Base-by-base conservation (phyloP, 1,140 invertebrate species). In the Onthophagus taurus region DNA sequence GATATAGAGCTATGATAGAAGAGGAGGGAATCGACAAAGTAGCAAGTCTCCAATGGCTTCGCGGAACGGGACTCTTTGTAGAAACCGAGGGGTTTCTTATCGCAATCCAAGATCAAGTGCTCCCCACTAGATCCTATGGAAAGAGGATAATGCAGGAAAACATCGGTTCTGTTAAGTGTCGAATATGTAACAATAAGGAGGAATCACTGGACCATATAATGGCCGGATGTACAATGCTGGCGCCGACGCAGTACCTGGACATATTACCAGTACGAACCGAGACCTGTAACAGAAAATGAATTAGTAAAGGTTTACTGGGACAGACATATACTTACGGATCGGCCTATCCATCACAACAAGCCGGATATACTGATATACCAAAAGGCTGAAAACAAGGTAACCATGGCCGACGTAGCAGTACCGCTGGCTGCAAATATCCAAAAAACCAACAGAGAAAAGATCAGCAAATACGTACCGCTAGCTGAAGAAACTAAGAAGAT, bases 51-150 rank as follows among this genome's bases (percentile, higher is more conserved):
- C 1, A 13, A 11, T 37, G 35, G 35, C 35, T 37, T 8, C 18
- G 35, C 16, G 13, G n/a, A 18, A 19, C 16, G n/a, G 18, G 12
- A 8, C n/a, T 37, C 9, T 37, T 37, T 2, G 16, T 13, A 8
- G 35, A 37, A 18, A 37, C 35, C 16, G 35, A 37, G 17, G 35
- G 35, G 16, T 37, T 37, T 13, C 12, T 37, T 5, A 18, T 18
- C 16, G 35, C 35, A 12, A 37, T 37, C 4, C 35, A 37, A 21
- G 35, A 37, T n/a, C 35, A 37, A 21, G 35, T 37, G 4, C 18
- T 37, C 4, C 35, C 35, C 3, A 37, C 35, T 8, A 12, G 31
- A 12, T 12, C 31, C 1, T 33, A 33, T 16, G 17, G 6, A 16
- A 33, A 33, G 14, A 1, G 31, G 17, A 33, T 29, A 29, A 2